Conservation (phyloP, 2,888 invertebrate genomes). For the Melinaea marsaeus region DNA sequence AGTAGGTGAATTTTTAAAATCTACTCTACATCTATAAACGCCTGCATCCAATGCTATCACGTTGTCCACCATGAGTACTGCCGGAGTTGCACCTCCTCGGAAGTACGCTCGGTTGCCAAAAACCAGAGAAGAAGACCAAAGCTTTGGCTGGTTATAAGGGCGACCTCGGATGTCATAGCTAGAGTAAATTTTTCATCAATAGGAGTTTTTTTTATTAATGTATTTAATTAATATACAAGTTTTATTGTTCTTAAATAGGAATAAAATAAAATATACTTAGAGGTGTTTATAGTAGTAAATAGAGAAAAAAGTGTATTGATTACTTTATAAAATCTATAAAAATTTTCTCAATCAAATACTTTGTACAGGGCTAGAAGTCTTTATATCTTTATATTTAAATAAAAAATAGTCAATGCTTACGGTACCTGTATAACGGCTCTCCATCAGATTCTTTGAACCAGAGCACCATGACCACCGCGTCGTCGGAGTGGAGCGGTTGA, state of each 20-base stretch:
- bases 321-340: no score
- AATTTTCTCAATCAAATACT: no score
- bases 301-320: no score
- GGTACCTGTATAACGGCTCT: conserved; percentile 90
- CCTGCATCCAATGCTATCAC: conserved; percentile 88
- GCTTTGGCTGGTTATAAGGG: conserved; percentile 84
- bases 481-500: conserved; percentile 84
- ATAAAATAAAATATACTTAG: no score
- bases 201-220: no score
- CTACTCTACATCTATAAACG: conserved; percentile 91
- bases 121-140: conserved; percentile 88
- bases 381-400: no score
- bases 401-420: conserved; percentile 5
- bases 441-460: conserved; percentile 92
- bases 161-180: conserved; percentile 89
- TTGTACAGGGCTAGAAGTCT: no score
- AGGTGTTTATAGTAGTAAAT: no score
- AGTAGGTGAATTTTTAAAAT: conserved; percentile 93
- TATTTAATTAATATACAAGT: no score
- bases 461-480: conserved; percentile 90
- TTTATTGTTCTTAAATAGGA: no score
- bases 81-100: conserved; percentile 84
- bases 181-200: conserved; percentile 30
- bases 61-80: conserved; percentile 86
- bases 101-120: conserved; percentile 89